Evolutionary conservation across 2,113 vertebrate species (phyloP).

Genomic region (Rhodinocichla rosea): DNA sequence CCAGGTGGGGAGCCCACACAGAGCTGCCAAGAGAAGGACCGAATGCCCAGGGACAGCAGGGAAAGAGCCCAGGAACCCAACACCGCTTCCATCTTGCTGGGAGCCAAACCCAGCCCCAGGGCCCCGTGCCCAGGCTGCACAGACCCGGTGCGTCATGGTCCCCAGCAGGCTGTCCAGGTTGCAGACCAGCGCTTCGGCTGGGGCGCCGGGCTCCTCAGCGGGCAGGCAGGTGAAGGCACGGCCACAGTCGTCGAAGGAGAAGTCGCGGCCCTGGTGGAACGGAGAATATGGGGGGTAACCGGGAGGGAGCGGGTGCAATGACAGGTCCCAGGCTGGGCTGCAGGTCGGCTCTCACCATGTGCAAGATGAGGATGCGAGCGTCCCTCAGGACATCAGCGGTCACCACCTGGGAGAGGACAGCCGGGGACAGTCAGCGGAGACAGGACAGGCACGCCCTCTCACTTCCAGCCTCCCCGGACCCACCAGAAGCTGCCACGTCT

Average conservation of each 20-base stretch:
- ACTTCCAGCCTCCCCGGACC: neutral
- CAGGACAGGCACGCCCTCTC: neutral
- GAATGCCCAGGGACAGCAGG: neutral
- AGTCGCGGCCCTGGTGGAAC: slow-evolving; percentile 83
- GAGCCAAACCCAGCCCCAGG: neutral
- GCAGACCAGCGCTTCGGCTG: slow-evolving; percentile 80
- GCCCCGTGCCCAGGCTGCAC: neutral
- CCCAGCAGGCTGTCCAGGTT: slow-evolving; percentile 87
- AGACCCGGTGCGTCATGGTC: slow-evolving; percentile 79
- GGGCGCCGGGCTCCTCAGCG: slow-evolving; percentile 37
- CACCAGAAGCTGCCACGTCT: neutral
- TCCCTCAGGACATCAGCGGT: slow-evolving; percentile 84
- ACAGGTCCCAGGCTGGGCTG: neutral
- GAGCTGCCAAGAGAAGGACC: slow-evolving; percentile 70
- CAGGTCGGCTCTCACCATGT: slow-evolving; percentile 77
- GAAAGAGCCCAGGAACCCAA: neutral
- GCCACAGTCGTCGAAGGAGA: slow-evolving; percentile 91
- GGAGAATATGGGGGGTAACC: neutral
- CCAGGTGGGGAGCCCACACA: slow-evolving; percentile 88
- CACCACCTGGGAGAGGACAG: slow-evolving; percentile 79
- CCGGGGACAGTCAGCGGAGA: neutral
- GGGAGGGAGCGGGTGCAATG: rapidly evolving
- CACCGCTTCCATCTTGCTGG: neutral
- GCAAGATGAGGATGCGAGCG: slow-evolving; percentile 86
- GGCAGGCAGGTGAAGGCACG: slow-evolving; percentile 90